Base-by-base conservation (phyloP, 2,113 vertebrate genomes). In the Boulengerochromis microlepis region DNA sequence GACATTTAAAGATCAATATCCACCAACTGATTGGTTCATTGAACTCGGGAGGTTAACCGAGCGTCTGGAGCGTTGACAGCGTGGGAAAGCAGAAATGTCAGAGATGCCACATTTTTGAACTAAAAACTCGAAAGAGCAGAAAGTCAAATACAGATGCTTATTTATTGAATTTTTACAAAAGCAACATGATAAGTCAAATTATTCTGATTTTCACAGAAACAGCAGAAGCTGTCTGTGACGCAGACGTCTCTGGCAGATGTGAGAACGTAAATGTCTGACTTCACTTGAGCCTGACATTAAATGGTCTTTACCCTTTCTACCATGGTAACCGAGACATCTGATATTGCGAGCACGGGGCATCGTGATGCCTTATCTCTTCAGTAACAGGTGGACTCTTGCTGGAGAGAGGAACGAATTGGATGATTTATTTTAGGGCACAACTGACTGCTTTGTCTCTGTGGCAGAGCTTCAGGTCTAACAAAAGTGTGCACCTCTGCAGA, bases 1-100 rank as follows among this genome's bases (percentile, higher is more conserved):
- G 56, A 56, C 71, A 91, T 88, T 87, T 66, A 81, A 71, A 89
- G 57, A 86, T 83, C 91, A 82, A 76, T 88, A 87, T 82, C 81
- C 16, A 57, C 81, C 59, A 29, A 7, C 33, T 61, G 19, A 80
- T 59, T 85, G 69, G 38, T 59, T 90, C 40, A 31, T 29, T 82
- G 13, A 83, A 87, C 76, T 74, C 35, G 11, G 33, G 80, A 80
- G 69, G 26, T 22, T 78, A 9, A 26, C 24, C 22, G 29, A 42
- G 31, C 22, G n/a, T 38, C 69, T 54, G 45, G 2, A n/a, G 74
- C 42, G 18, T 24, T 74, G 86, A 85, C 84, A 22, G 54, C 4
- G 3, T 22, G 45, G 24, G 52, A 64, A 76, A 57, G 18, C 29
- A 16, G 29, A 86, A 88, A 85, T 90, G 53, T 80, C 6, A 5